Conservation (phyloP, 2,888 invertebrate genomes). For the Drosophila nr. fundita region DNA sequence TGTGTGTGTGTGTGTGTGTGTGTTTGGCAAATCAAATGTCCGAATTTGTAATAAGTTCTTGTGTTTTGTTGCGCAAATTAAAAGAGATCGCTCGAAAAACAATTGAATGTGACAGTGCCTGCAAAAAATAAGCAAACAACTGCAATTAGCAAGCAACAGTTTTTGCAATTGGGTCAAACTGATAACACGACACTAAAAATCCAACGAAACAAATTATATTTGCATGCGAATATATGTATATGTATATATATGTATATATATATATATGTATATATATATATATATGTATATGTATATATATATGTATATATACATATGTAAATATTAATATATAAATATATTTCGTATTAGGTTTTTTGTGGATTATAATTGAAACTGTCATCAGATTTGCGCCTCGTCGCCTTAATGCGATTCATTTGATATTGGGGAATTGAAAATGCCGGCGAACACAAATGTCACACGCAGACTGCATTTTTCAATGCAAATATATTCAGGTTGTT, state of each 20-base stretch:
- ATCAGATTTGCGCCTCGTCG: slow-evolving; percentile 52
- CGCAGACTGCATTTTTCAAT: not conserved
- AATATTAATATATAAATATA: not conserved
- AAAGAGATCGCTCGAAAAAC: not conserved
- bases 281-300: not conserved
- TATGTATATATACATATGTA: not conserved
- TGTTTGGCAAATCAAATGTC: not conserved
- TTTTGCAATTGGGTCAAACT: slow-evolving; percentile 6
- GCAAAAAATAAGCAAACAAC: not conserved
- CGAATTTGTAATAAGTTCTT: slow-evolving; percentile 4
- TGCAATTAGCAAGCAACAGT: slow-evolving; percentile 13
- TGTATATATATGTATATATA: not conserved
- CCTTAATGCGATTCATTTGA: slow-evolving; percentile 21
- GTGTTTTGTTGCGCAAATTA: too few species aligned
- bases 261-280: too few species aligned
- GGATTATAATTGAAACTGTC: slow-evolving; percentile 62
- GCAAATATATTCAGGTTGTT: slow-evolving; percentile 15
- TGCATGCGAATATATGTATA: not conserved
- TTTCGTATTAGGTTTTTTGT: not conserved
- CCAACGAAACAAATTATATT: not conserved
- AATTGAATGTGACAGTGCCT: slow-evolving; percentile 5
- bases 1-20: not conserved
- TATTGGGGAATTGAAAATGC: slow-evolving; percentile 17
- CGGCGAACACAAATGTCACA: not conserved
- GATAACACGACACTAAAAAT: not conserved